Evolutionary conservation across 2,797 vertebrate species (phyloP), one percentile per base, ranked within the genome.

Genomic region (Eptatretus atami): DNA sequence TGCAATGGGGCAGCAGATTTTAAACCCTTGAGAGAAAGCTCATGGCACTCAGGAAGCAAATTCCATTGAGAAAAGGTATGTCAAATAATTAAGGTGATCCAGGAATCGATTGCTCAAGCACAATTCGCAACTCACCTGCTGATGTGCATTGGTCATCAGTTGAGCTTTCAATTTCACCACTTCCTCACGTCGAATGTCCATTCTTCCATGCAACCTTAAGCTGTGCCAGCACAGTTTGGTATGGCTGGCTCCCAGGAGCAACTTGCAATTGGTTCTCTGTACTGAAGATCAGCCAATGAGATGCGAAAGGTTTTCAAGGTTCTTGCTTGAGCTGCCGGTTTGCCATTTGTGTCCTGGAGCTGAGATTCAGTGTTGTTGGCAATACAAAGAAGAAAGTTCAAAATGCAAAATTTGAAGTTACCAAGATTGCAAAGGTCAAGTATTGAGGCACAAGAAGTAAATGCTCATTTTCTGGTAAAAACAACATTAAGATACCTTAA

Each of bases 281-380:
- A 3, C 79, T 73, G 0, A 72, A 0, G 78, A 75, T 79, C 77
- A 0, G 73, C 75, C 0, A 94, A 53, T 0, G 75, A 68, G 69
- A 79, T 85, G 72, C 82, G 76, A 71, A 71, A 94, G 74, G 66
- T 86, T 82, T 1, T 90, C 88, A 55, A 96, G 75, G 60, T 96
- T 96, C 84, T 1, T 86, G 86, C 74, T 94, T 94, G 67, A 96
- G 77, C 64, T 86, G 86, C 75, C 86, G 87, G 75, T 95, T 96
- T 73, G 94, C 90, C 0, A 80, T 79, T 66, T 96, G 87, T 57
- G 69, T 95, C 90, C 69, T 93, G 80, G 66, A 80, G 80, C 90
- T 96, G 79, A 54, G 69, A 73, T 68, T 24, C 15, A 44, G 31
- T 44, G 31, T 4, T 44, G 31, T 44, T 44, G 31, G 6, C 31